Conservation (phyloP, 2,113 vertebrate genomes). For the Ciconia maguari region DNA sequence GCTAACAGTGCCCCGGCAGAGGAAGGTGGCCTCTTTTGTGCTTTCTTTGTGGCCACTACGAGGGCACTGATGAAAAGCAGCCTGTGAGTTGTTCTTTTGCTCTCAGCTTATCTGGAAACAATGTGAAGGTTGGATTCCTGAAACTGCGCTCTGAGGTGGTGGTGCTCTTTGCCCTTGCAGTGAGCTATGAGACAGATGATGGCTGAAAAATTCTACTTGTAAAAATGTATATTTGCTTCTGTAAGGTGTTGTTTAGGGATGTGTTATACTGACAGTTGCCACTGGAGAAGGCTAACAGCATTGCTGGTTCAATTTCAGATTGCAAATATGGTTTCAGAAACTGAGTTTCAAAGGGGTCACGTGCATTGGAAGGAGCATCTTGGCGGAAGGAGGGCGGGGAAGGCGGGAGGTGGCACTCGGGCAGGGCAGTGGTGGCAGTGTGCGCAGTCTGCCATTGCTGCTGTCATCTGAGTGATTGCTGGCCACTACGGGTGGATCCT, state of each 20-base stretch:
- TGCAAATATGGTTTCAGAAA: background rate
- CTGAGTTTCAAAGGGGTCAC: background rate
- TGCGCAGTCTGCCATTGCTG: background rate
- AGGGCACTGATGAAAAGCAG: background rate
- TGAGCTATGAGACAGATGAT: background rate
- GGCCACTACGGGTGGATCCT: background rate
- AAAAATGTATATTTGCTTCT: background rate
- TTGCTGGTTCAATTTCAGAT: background rate
- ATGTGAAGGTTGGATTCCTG: background rate
- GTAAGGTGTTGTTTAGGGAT: background rate
- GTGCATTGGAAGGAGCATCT: background rate
- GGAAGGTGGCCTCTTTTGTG: background rate
- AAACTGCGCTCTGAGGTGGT: background rate
- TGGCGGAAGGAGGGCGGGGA: background rate
- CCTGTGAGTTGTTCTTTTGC: background rate
- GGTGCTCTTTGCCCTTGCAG: background rate
- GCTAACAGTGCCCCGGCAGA: background rate
- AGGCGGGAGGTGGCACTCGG: background rate
- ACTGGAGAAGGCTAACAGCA: background rate
- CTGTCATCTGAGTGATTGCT: background rate
- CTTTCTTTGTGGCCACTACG: accelerated
- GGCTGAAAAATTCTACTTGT: background rate
- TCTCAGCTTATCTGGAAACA: background rate
- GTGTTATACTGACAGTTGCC: background rate
- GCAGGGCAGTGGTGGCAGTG: background rate